Percentiles rank a stretch among this genome's conserved stretches.
phyloP scores from a whole-genome alignment of 2,113 vertebrate genomes.

The Drymodes brunneopygia region DNA sequence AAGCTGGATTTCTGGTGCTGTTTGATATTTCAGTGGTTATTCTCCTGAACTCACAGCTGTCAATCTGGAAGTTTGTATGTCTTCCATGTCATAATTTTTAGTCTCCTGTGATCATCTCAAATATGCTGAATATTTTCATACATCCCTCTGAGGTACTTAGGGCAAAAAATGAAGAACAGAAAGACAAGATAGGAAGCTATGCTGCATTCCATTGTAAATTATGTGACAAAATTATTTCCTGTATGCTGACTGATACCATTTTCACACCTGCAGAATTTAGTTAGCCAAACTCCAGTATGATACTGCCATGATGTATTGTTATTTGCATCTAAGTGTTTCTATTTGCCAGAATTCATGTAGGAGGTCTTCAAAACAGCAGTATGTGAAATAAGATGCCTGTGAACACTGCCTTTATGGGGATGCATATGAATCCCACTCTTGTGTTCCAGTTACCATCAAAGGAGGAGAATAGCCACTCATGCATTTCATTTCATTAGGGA shows the following conservation, averaged over 20 bases:
- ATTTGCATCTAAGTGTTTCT: neutral
- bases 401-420: neutral
- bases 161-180: neutral
- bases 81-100: neutral
- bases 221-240: neutral
- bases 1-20: neutral
- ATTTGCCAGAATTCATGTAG: neutral
- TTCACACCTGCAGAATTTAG: neutral
- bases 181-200: neutral
- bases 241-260: neutral
- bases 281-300: neutral
- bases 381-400: neutral
- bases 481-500: neutral
- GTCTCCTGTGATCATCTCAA: neutral
- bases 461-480: neutral
- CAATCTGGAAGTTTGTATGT: neutral
- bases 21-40: neutral
- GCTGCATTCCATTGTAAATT: neutral
- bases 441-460: neutral
- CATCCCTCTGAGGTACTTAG: neutral
- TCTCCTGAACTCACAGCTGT: neutral
- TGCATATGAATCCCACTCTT: neutral
- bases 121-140: neutral
- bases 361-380: neutral
- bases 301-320: neutral